Percentiles rank a stretch among this genome's conserved stretches.
Evolutionary conservation across 2,113 vertebrate genomes (phyloP).

Genomic region (Cygnus buccinator): DNA sequence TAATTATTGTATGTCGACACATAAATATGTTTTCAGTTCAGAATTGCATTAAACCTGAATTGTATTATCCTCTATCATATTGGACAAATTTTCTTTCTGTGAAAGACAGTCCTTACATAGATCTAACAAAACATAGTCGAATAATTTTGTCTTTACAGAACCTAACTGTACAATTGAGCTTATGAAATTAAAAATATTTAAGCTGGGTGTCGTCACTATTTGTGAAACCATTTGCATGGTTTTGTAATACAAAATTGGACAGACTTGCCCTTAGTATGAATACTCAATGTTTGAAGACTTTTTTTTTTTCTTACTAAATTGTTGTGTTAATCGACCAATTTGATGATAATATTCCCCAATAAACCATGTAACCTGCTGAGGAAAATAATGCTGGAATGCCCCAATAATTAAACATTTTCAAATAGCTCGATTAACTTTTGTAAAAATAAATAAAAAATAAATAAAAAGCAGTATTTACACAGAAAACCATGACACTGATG

Average conservation of each 20-base stretch:
- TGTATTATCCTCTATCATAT: neutral
- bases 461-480: neutral
- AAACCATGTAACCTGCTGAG: neutral
- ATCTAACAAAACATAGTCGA: neutral
- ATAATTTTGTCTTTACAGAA: neutral
- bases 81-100: neutral
- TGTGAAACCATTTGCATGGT: neutral
- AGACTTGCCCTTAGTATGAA: neutral
- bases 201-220: neutral
- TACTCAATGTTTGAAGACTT: neutral
- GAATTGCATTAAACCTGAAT: neutral
- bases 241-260: neutral
- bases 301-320: neutral
- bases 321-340: neutral
- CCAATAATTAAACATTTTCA: neutral
- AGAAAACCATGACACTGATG: neutral
- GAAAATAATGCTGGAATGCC: neutral
- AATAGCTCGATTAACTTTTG: neutral
- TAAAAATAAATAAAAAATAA: too few relatives aligned
- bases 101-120: neutral
- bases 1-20: neutral
- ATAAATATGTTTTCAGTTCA: neutral
- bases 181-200: neutral
- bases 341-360: neutral
- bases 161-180: neutral